A percentile compares a stretch with the other conserved stretches of the same genome.
These are phyloP conservation scores for Rhegmatorhina hoffmannsi DNA, from an alignment of 2,113 vertebrate species.

Conservation along the genomic window DNA sequence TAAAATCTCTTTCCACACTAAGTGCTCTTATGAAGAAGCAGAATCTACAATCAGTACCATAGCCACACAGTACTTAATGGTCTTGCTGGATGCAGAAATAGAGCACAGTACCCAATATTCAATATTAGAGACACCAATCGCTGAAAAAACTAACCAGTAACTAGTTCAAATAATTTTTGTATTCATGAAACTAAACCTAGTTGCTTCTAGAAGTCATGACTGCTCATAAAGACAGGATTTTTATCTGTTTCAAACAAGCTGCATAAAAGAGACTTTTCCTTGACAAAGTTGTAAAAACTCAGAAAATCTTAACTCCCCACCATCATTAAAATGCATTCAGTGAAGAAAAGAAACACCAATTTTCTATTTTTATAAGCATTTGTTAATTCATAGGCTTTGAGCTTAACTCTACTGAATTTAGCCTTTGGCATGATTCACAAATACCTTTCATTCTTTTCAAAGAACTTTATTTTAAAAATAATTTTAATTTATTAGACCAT, in stretches of 20 bases:
- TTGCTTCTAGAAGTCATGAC: background rate
- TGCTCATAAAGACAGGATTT: background rate
- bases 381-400: background rate
- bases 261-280: background rate
- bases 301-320: background rate
- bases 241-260: background rate
- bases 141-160: background rate
- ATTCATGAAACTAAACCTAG: background rate
- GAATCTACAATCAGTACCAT: background rate
- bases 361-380: background rate
- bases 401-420: background rate
- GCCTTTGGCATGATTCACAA: conserved; percentile 52
- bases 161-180: background rate
- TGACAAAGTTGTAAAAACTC: background rate
- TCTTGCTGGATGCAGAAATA: background rate
- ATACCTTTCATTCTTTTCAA: conserved; percentile 71
- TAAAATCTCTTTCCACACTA: background rate
- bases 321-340: background rate
- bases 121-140: background rate
- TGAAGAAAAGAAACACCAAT: background rate
- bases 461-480: conserved; percentile 75
- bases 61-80: background rate
- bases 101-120: background rate
- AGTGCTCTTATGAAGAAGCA: background rate
- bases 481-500: conserved; percentile 68